These are phyloP conservation scores for Nasonovia ribisnigri DNA, from an alignment of 2,888 invertebrate species.

Conservation along the genomic window DNA sequence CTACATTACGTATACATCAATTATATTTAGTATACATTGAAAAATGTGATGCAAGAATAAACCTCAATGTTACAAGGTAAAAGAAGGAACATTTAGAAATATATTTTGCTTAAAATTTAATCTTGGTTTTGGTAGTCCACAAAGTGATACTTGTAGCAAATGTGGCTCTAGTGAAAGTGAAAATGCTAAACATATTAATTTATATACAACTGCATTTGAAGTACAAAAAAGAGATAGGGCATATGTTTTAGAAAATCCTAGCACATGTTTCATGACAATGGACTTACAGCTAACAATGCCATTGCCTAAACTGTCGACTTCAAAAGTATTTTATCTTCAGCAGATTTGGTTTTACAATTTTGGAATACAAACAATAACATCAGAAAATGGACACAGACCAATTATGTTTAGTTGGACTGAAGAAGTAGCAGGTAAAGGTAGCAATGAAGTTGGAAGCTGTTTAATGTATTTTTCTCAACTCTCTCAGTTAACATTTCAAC, in stretches of 20 bases:
- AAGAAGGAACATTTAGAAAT: neutral
- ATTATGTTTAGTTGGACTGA: neutral
- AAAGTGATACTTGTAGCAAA: neutral
- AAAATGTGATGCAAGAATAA: constrained; percentile 1
- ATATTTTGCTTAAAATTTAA: neutral
- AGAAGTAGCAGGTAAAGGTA: neutral
- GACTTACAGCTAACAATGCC: neutral
- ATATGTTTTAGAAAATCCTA: neutral
- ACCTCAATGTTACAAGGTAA: constrained; percentile 1
- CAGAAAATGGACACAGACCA: neutral
- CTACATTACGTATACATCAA: neutral
- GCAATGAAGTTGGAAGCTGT: neutral
- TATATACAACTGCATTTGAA: neutral
- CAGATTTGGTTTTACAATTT: constrained; percentile 1
- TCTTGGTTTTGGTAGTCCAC: neutral
- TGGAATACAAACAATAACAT: neutral
- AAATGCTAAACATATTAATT: neutral
- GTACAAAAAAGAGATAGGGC: neutral
- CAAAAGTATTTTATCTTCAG: neutral
- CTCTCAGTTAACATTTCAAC: too few relatives aligned
- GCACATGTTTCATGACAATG: neutral
- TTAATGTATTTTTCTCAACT: neutral
- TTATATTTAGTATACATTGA: constrained; percentile 5
- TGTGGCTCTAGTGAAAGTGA: neutral
- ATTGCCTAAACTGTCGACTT: neutral